Evolutionary conservation across 2,113 vertebrate species (phyloP).

Genomic region (Thunnus thynnus): DNA sequence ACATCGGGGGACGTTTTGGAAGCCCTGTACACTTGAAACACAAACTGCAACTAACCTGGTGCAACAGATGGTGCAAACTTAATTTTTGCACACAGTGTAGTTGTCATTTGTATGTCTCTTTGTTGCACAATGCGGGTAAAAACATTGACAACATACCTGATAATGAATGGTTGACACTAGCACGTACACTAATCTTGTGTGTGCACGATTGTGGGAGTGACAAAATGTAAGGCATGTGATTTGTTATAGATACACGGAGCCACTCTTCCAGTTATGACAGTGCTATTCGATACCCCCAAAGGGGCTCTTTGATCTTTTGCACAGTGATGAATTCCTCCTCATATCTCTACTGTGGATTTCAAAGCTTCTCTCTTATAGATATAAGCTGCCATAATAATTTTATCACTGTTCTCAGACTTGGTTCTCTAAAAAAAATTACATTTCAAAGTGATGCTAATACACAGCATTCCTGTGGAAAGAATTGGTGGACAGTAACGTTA

Average conservation of each 20-base stretch:
- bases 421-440: background rate
- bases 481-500: background rate
- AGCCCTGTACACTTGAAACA: background rate
- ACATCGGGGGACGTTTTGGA: background rate
- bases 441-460: constrained; percentile 5
- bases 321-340: constrained; percentile 8
- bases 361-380: constrained; percentile 5
- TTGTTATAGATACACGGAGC: background rate
- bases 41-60: too few relatives aligned
- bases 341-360: constrained; percentile 9
- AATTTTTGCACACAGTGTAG: too few relatives aligned
- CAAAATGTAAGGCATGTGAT: background rate
- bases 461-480: constrained; percentile 2
- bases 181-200: background rate
- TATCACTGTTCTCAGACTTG: constrained; percentile 13
- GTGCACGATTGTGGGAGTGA: background rate
- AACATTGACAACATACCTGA: background rate
- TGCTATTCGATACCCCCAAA: background rate
- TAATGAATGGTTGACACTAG: background rate
- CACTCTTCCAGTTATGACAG: background rate
- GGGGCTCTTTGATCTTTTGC: constrained; percentile 20
- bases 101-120: background rate
- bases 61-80: too few relatives aligned
- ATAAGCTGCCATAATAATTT: constrained; percentile 14
- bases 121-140: background rate